phyloP scores from a whole-genome alignment of 2,888 invertebrate species.

The Synergus umbraculus region DNA sequence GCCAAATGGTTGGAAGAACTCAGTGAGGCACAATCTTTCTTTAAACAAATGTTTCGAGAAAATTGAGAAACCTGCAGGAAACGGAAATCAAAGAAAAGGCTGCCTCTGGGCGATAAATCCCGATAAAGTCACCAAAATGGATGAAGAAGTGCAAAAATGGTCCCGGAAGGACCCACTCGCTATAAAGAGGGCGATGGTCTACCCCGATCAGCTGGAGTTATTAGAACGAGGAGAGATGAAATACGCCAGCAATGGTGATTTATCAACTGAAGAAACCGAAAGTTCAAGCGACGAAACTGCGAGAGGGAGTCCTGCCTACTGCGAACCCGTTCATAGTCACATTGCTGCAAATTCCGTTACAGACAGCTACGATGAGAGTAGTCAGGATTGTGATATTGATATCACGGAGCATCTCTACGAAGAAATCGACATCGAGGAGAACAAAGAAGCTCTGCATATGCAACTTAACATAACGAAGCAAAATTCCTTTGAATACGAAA shows the following conservation, averaged over 20 bases:
- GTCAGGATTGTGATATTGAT: conserved; percentile 74
- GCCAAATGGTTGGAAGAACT: conserved; percentile 99
- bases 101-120: conserved; percentile 99
- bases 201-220: conserved; percentile 91
- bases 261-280: conserved; percentile 85
- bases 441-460: conserved; percentile 80
- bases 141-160: conserved; percentile 98
- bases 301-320: conserved; percentile 73
- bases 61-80: conserved; percentile 95
- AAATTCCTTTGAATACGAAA: conserved; percentile 64
- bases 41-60: conserved; percentile 99
- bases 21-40: conserved; percentile 97
- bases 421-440: conserved; percentile 85
- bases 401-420: conserved; percentile 86
- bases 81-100: conserved; percentile 90
- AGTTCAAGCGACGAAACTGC: conserved; percentile 80
- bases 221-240: conserved; percentile 94
- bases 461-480: conserved; percentile 77
- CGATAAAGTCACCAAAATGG: conserved; percentile 96
- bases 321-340: conserved; percentile 73
- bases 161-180: conserved; percentile 96
- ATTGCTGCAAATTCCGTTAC: conserved; percentile 77
- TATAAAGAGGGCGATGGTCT: conserved; percentile 95
- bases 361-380: conserved; percentile 74
- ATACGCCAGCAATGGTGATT: conserved; percentile 82